Base-by-base conservation (phyloP, 1,140 invertebrate species). In the Glossosoma conforme region DNA sequence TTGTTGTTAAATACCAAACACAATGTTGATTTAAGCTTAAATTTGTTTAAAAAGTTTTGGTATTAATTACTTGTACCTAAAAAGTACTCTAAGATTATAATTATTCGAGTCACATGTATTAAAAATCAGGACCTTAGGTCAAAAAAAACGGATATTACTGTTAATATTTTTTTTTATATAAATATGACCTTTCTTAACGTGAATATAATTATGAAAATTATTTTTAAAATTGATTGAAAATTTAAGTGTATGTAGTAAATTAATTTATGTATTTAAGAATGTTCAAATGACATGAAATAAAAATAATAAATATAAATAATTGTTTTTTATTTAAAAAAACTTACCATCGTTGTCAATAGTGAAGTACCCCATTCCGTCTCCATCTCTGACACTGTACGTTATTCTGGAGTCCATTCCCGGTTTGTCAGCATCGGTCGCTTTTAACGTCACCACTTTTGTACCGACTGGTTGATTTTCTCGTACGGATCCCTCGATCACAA, bases 301-400 rank as follows among this genome's bases (percentile, higher is more conserved):
- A n/a, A 30, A 30, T 30, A 30, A 30, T 30, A 9, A 30, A n/a
- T 30, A 8, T 30, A 30, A 9, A 30, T 30, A 9, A 9, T 30
- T 30, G n/a, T n/a, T n/a, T n/a, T n/a, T 14, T 37, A 28, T n/a
- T 6, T 6, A n/a, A 8, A 28, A 8, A 28, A 13, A 35, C 80
- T 80, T 69, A 91, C 91, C 91, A 82, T 87, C 77, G 61, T 83
- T 77, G 62, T 94, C 90, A 41, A 96, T 88, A 50, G 81, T 77
- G 73, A 96, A 96, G 30, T 85, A 78, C 3, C 91, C 91, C 14
- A 94, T 74, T 10, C 93, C 93, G 61, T 88, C 83, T 1, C 93
- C 93, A 43, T 83, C 87, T 13, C 82, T 76, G 25, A 96, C 90
- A 30, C 82, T 86, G 72, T 95, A 96, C 2, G 77, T 78, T 17